A percentile compares a stretch with the other conserved stretches of the same genome.
Evolutionary conservation across 1,140 invertebrate species (phyloP).

Genomic region (Zaprionus ghesquierei): DNA sequence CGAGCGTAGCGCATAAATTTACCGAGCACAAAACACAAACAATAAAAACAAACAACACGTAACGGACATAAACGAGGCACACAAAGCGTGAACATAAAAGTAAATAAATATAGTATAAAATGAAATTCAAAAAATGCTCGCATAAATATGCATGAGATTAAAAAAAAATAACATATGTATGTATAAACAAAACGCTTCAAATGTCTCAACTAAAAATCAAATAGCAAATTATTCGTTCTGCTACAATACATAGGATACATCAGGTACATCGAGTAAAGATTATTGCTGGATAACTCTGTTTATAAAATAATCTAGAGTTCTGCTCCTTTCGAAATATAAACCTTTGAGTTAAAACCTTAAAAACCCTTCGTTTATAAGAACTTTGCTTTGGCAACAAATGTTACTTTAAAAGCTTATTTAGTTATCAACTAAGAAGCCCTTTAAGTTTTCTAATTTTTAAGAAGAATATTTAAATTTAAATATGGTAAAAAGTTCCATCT

Average conservation of each 20-base stretch:
- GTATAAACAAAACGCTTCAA: constrained; percentile 15
- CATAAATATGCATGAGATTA: constrained; percentile 42
- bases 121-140: constrained; percentile 36
- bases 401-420: no score
- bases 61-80: constrained; percentile 50
- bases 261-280: no score
- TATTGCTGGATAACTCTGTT: no score
- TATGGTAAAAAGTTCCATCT: no score
- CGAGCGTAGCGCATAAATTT: constrained; percentile 56
- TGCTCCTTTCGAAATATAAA: no score
- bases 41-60: constrained; percentile 74
- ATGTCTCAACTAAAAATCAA: not conserved
- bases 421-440: no score
- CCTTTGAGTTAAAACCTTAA: no score
- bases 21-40: constrained; percentile 60
- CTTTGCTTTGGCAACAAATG: no score
- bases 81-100: constrained; percentile 58
- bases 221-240: not conserved
- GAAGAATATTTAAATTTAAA: no score
- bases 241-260: not conserved
- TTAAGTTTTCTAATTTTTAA: no score
- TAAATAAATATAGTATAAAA: constrained; percentile 38
- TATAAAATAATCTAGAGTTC: no score
- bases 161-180: not conserved
- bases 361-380: no score